Base-by-base conservation (phyloP, 2,797 vertebrate genomes). In the Platalea minor region DNA sequence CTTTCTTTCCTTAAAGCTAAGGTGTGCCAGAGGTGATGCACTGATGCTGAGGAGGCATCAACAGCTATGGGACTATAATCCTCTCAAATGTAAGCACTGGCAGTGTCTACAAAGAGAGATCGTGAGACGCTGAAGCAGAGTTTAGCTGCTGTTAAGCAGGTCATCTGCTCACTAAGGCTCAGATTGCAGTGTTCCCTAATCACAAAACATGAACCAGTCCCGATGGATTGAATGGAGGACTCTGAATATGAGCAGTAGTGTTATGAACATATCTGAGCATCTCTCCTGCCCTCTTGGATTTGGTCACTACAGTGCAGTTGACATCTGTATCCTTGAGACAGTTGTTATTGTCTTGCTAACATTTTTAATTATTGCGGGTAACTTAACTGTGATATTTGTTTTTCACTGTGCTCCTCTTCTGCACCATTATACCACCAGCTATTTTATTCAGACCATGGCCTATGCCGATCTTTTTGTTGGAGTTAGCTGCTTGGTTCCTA, bases 361-460 rank as follows among this genome's bases (percentile, higher is more conserved):
- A 0, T 99, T 99, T 70, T 98, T 99, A 45, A 99, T 99, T 93
- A 99, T 99, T 85, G 98, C 98, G 48, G 99, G 99, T 65, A 99
- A 99, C 97, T 97, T 99, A 95, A 99, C 99, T 0, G 99, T 99
- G 94, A 99, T 99, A 93, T 99, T 99, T 93, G 99, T 99, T 92
- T 99, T 99, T 96, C 99, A 99, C 96, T 99, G 99, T 92, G 99
- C 99, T 77, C 99, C 99, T 1, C 98, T 99, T 59, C 97, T 99
- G 67, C 99, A 99, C 94, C 99, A 99, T 97, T 99, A 99, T 94
- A 99, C 99, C 93, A 99, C 99, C 91, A 99, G 99, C 98, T 99
- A 99, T 95, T 99, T 99, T 97, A 99, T 99, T 97, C 99, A 99
- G 98, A 99, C 99, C 48, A 99, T 99, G 99, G 99, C 99, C 60